Conservation (phyloP, 2,113 vertebrate species). For the Piprites chloris region DNA sequence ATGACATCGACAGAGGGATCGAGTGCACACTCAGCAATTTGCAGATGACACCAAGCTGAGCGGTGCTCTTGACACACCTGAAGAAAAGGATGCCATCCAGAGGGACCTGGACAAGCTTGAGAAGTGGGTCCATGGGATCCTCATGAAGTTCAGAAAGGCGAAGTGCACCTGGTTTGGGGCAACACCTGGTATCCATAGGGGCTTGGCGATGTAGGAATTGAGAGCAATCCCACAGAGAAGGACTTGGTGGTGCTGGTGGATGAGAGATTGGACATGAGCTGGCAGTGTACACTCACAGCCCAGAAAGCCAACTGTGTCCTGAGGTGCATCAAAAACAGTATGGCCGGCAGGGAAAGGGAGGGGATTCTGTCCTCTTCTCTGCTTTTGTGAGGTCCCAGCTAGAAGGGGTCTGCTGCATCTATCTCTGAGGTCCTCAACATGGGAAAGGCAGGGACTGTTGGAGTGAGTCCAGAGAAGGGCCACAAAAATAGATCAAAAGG, state of each 20-base stretch:
- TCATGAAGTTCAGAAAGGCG: not conserved
- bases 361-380: not conserved
- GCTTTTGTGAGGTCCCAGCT: not conserved
- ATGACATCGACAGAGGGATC: rapidly evolving
- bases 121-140: not conserved
- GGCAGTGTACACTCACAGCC: rapidly evolving
- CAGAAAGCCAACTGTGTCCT: rapidly evolving
- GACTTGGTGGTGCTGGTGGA: rapidly evolving
- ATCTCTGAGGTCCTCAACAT: not conserved
- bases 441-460: not conserved
- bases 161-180: rapidly evolving
- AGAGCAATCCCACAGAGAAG: not conserved
- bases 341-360: not conserved
- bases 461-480: not conserved
- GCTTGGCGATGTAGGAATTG: not conserved
- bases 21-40: not conserved
- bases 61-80: rapidly evolving
- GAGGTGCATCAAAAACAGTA: rapidly evolving
- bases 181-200: rapidly evolving
- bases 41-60: not conserved
- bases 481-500: not conserved
- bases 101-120: not conserved
- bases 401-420: rapidly evolving
- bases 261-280: not conserved
- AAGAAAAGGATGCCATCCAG: not conserved